Evolutionary conservation across 2,888 invertebrate species (phyloP).

Genomic region (Bombyx huttoni): DNA sequence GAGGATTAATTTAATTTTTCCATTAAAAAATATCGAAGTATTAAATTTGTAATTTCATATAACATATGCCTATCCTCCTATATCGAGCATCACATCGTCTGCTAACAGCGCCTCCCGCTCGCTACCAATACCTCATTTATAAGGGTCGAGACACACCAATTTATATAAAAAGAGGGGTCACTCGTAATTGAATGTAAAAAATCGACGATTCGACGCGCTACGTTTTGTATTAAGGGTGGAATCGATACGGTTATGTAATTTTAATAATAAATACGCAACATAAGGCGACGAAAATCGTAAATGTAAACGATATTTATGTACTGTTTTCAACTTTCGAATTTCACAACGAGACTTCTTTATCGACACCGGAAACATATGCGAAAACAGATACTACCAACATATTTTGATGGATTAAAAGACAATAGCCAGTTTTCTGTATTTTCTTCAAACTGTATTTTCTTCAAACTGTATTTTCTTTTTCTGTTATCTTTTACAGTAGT

Average conservation of each 20-base stretch:
- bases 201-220: constrained; percentile 37
- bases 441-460: too few species aligned
- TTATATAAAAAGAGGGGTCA: constrained; percentile 60
- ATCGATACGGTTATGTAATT: constrained; percentile 42
- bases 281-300: constrained; percentile 22
- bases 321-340: too few species aligned
- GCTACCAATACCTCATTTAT: constrained; percentile 55
- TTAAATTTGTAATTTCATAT: background rate
- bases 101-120: constrained; percentile 52
- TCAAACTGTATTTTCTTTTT: too few species aligned
- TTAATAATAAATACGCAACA: constrained; percentile 51
- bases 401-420: too few species aligned
- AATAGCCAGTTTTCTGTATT: too few species aligned
- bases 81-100: constrained; percentile 31
- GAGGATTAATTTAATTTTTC: too few species aligned
- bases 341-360: too few species aligned
- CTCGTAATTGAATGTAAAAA: constrained; percentile 67
- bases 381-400: too few species aligned
- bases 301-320: background rate
- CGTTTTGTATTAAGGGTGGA: constrained; percentile 13
- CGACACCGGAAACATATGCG: too few species aligned
- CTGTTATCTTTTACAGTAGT: too few species aligned
- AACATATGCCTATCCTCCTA: constrained; percentile 17
- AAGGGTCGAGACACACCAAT: constrained; percentile 58
- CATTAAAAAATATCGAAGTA: background rate